A percentile compares a stretch with the other conserved stretches of the same genome.
phyloP scores from a whole-genome alignment of 2,888 invertebrate species.

The Entomobrya multifasciata region DNA sequence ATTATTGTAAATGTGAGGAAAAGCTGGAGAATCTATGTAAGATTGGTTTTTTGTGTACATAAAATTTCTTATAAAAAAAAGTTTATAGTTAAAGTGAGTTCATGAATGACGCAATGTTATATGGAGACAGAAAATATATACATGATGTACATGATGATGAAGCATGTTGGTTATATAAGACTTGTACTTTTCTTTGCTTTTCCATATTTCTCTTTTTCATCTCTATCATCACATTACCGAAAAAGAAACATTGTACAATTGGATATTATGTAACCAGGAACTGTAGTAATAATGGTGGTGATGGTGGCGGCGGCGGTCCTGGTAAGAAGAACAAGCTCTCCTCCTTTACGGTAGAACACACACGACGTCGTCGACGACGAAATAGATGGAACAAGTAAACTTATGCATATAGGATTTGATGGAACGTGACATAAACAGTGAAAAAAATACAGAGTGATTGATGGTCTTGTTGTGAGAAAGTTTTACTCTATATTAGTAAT shows the following conservation, averaged over 20 bases:
- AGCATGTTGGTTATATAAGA: too few relatives aligned
- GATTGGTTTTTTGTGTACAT: background rate
- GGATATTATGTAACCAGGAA: background rate
- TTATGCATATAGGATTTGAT: slow-evolving; percentile 71
- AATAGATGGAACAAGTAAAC: background rate
- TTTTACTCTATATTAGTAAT: slow-evolving; percentile 61
- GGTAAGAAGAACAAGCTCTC: background rate
- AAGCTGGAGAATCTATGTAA: background rate
- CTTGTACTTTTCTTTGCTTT: background rate
- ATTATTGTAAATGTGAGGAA: slow-evolving; percentile 58
- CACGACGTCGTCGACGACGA: too few relatives aligned
- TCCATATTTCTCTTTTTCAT: background rate
- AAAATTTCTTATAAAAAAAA: too few relatives aligned
- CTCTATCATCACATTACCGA: background rate
- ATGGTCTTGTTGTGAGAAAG: slow-evolving; percentile 75
- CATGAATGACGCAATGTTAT: too few relatives aligned
- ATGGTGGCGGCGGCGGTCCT: background rate
- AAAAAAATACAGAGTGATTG: slow-evolving; percentile 77
- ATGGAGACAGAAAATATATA: too few relatives aligned
- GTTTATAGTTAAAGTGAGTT: too few relatives aligned
- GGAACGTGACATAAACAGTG: slow-evolving; percentile 76
- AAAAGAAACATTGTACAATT: background rate
- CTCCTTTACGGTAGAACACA: background rate
- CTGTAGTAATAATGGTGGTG: background rate
- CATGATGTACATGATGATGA: too few relatives aligned